Evolutionary conservation across 2,888 invertebrate genomes (phyloP).

Genomic region (Platypus cylindrus): DNA sequence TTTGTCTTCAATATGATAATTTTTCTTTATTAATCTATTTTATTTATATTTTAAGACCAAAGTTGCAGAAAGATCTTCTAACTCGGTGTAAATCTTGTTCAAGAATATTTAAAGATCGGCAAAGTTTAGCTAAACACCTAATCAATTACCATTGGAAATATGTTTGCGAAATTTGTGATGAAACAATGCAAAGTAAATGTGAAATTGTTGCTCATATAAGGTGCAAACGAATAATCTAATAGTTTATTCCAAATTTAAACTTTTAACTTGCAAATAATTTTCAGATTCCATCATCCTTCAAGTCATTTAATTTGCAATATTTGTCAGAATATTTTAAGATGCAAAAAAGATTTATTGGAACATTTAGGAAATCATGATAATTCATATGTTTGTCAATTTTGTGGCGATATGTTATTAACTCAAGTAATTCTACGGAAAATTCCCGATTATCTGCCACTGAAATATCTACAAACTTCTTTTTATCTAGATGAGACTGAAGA

Average conservation of each 20-base stretch:
- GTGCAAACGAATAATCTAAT: not conserved
- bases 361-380: conserved; percentile 42
- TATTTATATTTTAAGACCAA: conserved; percentile 20
- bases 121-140: conserved; percentile 41
- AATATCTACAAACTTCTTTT: not conserved
- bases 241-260: not conserved
- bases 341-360: conserved; percentile 38
- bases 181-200: conserved; percentile 42
- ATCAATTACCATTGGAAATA: conserved; percentile 43
- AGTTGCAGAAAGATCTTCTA: conserved; percentile 39
- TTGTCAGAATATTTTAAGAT: conserved; percentile 42
- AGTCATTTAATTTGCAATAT: conserved; percentile 40
- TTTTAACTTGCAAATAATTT: conserved; percentile 1
- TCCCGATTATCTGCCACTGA: not conserved
- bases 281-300: conserved; percentile 41
- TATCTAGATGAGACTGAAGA: conserved; percentile 38
- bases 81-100: conserved; percentile 44
- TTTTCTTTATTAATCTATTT: not conserved
- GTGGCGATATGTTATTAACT: conserved; percentile 43
- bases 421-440: conserved; percentile 24
- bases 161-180: conserved; percentile 40
- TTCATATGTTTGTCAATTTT: conserved; percentile 44
- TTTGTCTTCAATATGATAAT: too few species aligned
- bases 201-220: conserved; percentile 42
- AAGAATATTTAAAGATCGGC: conserved; percentile 43